Evolutionary conservation across 2,113 vertebrate genomes (phyloP), one percentile per base, ranked within the genome.

Genomic region (Oryzias melastigma): DNA sequence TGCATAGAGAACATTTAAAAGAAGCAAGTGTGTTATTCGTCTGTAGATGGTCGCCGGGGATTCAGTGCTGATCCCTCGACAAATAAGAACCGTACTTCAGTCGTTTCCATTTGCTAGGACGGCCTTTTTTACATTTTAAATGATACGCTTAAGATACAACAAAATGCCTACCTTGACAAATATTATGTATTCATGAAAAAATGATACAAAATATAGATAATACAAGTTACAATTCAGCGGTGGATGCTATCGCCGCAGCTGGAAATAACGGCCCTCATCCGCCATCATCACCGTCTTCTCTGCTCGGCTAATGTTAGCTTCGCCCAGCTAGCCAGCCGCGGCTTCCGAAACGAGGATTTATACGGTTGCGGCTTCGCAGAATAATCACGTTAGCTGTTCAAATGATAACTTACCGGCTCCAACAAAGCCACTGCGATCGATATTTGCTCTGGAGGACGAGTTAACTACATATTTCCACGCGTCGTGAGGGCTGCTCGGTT

Each of bases 401-500:
- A 43, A 16, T 0, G 0, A 4, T 1, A 2, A 86, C 89, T 87
- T 64, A 90, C 89, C 82, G 40, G 62, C 65, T 80, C 52, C 65
- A 17, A 62, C 46, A 15, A 49, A 55, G 27, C 68, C 50, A 73
- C 56, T 75, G 58, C 55, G 62, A 62, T 82, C 67, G 50, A 74
- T 68, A 75, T 73, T 35, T n/a, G 22, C 18, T 27, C 15, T 51
- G 29, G 5, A 5, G 12, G 57, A 44, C 27, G 42, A 46, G 53
- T 22, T 77, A 55, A 52, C 84, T 88, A 89, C 89, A 90, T 90
- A 73, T 73, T 90, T 86, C 79, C 83, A 47, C 1, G 6, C 27
- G 45, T 72, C 63, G 67, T 63, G 75, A 45, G 40, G 43, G 43
- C 75, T 42, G 62, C 46, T 65, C 27, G n/a, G 77, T 71, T 61